Evolutionary conservation across 2,888 invertebrate genomes (phyloP).

Genomic region (Oxyteleia sp.): DNA sequence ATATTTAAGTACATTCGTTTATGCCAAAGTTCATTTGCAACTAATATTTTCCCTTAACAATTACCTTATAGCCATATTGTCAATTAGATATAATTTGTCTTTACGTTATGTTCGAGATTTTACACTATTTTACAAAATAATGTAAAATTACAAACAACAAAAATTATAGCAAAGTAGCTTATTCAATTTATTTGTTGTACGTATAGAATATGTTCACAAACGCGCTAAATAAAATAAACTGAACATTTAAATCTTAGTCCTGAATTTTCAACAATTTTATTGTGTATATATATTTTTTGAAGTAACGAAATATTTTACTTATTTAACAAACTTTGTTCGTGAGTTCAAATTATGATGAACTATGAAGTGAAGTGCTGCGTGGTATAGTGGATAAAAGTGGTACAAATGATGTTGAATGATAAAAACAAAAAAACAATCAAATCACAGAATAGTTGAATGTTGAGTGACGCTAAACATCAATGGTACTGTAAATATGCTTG

Average conservation of each 20-base stretch:
- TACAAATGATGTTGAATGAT: conserved; percentile 36
- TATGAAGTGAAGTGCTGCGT: conserved; percentile 72
- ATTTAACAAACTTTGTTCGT: neutral
- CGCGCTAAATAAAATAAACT: conserved; percentile 8
- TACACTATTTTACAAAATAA: neutral
- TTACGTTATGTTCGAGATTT: conserved; percentile 4
- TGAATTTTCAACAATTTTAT: conserved; percentile 17
- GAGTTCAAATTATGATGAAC: neutral
- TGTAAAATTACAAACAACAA: neutral
- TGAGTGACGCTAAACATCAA: conserved; percentile 20
- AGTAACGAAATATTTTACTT: neutral
- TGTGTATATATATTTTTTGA: conserved; percentile 31
- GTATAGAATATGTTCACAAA: conserved; percentile 26
- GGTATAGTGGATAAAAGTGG: conserved; percentile 63
- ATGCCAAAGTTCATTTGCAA: too few species aligned
- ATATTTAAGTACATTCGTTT: too few species aligned
- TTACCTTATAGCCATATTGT: neutral
- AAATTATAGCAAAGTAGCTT: neutral
- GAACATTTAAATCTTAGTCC: conserved; percentile 7
- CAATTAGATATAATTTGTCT: neutral
- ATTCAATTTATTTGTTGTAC: conserved; percentile 28
- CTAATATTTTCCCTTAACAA: neutral
- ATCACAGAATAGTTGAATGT: conserved; percentile 8
- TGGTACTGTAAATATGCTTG: conserved; percentile 36
- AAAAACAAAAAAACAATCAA: conserved; percentile 13